Percentiles rank a stretch among this genome's conserved stretches.
These are phyloP conservation scores for Myiopsitta monachus DNA, from an alignment of 2,113 vertebrate species.

Conservation along the genomic window DNA sequence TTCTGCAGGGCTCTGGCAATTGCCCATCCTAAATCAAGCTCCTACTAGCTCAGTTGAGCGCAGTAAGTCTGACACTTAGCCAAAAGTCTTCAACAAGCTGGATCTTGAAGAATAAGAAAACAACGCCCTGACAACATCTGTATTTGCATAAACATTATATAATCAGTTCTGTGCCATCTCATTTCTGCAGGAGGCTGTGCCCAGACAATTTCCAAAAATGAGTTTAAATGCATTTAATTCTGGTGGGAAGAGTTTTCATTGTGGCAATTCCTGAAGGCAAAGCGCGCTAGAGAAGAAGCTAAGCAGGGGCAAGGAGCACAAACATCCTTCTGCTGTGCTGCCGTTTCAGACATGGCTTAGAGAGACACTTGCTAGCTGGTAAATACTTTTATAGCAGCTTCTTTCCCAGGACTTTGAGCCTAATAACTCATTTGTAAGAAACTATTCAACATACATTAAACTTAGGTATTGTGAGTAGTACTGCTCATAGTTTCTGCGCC, in stretches of 20 bases:
- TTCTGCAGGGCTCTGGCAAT: slow-evolving; percentile 9
- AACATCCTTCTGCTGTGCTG: neutral
- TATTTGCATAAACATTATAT: slow-evolving; percentile 48
- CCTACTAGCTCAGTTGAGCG: slow-evolving; percentile 13
- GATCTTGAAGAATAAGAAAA: slow-evolving; percentile 48
- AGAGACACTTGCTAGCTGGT: neutral
- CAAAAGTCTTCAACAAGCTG: slow-evolving; percentile 30
- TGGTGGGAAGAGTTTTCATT: slow-evolving; percentile 25
- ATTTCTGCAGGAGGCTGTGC: slow-evolving; percentile 37
- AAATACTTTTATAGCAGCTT: neutral
- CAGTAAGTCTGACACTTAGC: neutral
- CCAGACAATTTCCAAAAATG: slow-evolving; percentile 45
- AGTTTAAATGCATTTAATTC: slow-evolving; percentile 36
- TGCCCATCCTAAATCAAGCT: neutral
- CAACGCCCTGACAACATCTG: slow-evolving; percentile 19
- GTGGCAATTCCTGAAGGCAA: slow-evolving; percentile 34
- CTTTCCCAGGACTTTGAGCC: neutral
- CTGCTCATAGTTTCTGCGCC: neutral
- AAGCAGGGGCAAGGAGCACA: neutral
- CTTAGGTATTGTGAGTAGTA: neutral
- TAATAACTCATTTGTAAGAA: neutral
- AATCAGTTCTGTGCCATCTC: slow-evolving; percentile 60
- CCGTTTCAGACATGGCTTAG: rapidly evolving
- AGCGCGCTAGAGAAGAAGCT: neutral
- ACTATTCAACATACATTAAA: neutral